phyloP scores from a whole-genome alignment of 2,888 invertebrate genomes.

The Amblyjoppa fuscipennis region DNA sequence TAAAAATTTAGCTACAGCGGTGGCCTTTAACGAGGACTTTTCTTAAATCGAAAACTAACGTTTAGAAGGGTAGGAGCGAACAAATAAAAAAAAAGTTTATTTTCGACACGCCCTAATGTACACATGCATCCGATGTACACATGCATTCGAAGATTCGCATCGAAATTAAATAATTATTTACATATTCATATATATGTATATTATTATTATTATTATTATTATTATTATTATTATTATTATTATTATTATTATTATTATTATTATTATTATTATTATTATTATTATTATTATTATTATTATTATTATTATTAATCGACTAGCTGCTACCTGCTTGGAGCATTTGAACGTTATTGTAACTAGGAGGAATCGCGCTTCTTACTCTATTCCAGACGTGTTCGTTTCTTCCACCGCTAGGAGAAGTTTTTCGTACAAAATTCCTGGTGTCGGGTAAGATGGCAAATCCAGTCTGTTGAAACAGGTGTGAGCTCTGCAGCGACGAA shows the following conservation, averaged over 20 bases:
- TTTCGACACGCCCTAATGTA: too few relatives aligned
- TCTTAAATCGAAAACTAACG: too few relatives aligned
- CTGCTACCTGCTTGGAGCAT: constrained; percentile 54
- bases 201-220: neutral
- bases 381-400: constrained; percentile 98
- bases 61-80: too few relatives aligned
- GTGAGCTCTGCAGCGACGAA: constrained; percentile 90
- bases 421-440: constrained; percentile 96
- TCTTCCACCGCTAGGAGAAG: constrained; percentile 97
- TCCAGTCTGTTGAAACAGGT: constrained; percentile 99
- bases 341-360: constrained; percentile 42
- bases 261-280: constrained; percentile 24
- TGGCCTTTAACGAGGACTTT: too few relatives aligned
- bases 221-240: constrained; percentile 29
- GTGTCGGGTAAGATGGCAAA: constrained; percentile 97
- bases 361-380: constrained; percentile 86
- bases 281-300: too few relatives aligned
- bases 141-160: neutral
- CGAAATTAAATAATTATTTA: constrained; percentile 57
- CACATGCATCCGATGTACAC: too few relatives aligned
- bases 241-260: too few relatives aligned
- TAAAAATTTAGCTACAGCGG: too few relatives aligned
- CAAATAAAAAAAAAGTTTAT: too few relatives aligned
- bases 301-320: constrained; percentile 59
- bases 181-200: constrained; percentile 46